Evolutionary conservation across 2,113 vertebrate species (phyloP).

Genomic region (Myiozetetes cayanensis): DNA sequence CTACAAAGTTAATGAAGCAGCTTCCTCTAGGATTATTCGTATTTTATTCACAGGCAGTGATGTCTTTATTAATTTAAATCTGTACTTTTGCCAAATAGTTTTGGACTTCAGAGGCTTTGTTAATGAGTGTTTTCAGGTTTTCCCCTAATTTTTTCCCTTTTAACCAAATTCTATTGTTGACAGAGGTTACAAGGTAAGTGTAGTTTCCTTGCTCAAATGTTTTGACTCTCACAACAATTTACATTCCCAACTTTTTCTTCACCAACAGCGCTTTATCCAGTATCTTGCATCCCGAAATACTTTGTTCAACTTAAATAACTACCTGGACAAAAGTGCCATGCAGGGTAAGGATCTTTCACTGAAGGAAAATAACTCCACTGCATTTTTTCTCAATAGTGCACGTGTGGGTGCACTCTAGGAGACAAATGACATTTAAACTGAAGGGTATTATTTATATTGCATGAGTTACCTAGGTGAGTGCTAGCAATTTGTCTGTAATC

Average conservation of each 20-base stretch:
- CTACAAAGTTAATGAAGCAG: neutral
- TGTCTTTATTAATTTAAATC: neutral
- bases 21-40: neutral
- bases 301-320: constrained; percentile 96
- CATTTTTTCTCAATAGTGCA: neutral
- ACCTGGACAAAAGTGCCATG: constrained; percentile 91
- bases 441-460: neutral
- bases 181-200: neutral
- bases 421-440: neutral
- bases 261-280: constrained; percentile 88
- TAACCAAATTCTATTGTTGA: neutral
- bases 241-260: neutral
- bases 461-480: neutral
- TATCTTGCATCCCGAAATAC: constrained; percentile 93
- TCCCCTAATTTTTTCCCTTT: neutral
- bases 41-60: neutral
- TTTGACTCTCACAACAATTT: neutral
- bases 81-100: neutral
- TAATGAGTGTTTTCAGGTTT: neutral
- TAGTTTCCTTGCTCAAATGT: neutral
- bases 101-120: neutral
- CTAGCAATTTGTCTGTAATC: neutral
- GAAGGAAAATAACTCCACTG: neutral
- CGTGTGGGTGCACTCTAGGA: neutral
- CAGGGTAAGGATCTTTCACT: constrained; percentile 80